Percentiles rank a stretch among this genome's conserved stretches.
Conservation (phyloP, 2,888 invertebrate species). For the Argyra leucocephala region DNA sequence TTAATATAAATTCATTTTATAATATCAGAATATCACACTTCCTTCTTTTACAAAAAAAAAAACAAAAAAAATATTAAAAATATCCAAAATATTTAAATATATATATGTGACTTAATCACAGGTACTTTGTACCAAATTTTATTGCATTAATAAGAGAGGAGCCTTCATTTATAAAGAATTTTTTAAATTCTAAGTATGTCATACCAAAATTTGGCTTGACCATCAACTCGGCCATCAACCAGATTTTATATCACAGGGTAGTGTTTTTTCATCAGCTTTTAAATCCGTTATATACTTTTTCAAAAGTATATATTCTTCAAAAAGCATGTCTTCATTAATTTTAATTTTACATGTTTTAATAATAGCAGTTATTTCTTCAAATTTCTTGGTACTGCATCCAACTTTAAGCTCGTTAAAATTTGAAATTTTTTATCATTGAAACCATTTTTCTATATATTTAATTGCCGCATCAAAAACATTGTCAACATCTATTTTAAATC, state of each 20-base stretch:
- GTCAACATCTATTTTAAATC: not conserved
- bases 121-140: no score
- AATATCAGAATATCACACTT: no score
- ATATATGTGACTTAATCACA: no score
- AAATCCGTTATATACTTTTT: not conserved
- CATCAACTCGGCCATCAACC: slow-evolving; percentile 9
- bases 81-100: no score
- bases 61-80: no score
- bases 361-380: not conserved
- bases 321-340: slow-evolving; percentile 11
- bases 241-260: slow-evolving; percentile 7
- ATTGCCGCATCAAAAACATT: not conserved
- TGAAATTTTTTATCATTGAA: not conserved
- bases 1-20: no score
- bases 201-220: slow-evolving; percentile 9
- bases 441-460: not conserved
- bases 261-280: not conserved
- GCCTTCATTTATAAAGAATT: no score
- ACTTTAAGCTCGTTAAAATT: slow-evolving; percentile 1
- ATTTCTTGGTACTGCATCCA: not conserved
- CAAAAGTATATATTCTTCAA: slow-evolving; percentile 10
- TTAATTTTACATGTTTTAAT: slow-evolving; percentile 4
- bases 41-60: no score
- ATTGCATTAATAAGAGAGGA: no score
- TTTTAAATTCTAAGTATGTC: slow-evolving; percentile 8